Conservation (phyloP, 2,113 vertebrate species). For the Pogonocichla stellata region DNA sequence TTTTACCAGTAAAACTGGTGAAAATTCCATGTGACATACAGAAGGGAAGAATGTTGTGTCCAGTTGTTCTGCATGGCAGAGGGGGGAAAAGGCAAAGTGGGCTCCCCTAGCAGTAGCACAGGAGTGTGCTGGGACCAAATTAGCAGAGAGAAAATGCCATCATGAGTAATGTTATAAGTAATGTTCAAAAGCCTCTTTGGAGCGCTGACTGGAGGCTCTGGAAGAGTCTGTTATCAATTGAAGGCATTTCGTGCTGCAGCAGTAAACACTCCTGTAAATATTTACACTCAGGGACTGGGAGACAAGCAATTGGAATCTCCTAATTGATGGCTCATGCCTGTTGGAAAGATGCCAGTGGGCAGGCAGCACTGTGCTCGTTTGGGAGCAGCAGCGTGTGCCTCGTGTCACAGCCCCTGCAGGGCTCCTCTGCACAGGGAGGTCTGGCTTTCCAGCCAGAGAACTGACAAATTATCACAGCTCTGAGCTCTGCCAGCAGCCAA, state of each 20-base stretch:
- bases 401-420: not conserved
- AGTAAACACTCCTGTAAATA: not conserved
- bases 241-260: not conserved
- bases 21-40: fast-evolving
- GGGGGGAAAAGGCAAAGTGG: not conserved
- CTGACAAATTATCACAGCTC: not conserved
- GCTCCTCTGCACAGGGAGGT: not conserved
- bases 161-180: not conserved
- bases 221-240: fast-evolving
- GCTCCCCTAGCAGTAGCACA: not conserved
- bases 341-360: not conserved
- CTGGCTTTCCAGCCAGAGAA: not conserved
- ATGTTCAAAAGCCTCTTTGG: not conserved
- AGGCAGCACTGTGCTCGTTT: not conserved
- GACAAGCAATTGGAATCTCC: not conserved
- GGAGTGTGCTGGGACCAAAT: not conserved
- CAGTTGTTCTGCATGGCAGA: fast-evolving
- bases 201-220: not conserved
- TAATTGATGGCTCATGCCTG: not conserved
- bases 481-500: not conserved
- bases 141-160: not conserved
- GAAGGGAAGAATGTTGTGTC: not conserved
- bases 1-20: not conserved
- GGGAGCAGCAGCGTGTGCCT: not conserved
- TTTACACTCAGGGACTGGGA: not conserved